phyloP scores from a whole-genome alignment of 2,797 vertebrate genomes.

The Hydrophis major region DNA sequence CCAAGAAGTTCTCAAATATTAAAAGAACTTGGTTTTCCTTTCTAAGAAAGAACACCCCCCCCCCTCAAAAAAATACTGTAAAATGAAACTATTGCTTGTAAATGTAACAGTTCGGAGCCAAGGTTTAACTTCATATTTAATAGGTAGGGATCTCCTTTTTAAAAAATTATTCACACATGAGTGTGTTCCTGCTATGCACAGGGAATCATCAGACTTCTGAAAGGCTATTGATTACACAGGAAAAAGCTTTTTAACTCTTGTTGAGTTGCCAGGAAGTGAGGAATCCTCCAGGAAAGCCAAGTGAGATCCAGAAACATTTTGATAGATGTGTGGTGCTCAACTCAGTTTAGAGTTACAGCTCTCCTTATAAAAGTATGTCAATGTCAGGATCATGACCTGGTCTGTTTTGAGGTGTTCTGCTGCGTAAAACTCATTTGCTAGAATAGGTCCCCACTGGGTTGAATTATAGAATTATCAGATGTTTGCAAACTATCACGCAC shows the following conservation, averaged over 20 bases:
- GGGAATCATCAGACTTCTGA: not conserved
- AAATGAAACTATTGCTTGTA: conserved; percentile 46
- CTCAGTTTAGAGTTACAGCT: not conserved
- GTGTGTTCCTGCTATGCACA: not conserved
- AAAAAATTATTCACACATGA: not conserved
- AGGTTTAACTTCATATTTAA: conserved; percentile 44
- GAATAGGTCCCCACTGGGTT: not conserved
- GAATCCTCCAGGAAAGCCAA: not conserved
- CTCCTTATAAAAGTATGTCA: not conserved
- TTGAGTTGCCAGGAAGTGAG: not conserved
- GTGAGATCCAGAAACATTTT: not conserved
- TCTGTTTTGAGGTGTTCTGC: not conserved
- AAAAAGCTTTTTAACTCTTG: not conserved
- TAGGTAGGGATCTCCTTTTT: not conserved
- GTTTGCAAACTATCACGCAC: not conserved
- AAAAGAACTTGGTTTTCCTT: conserved; percentile 62
- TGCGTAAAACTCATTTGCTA: not conserved
- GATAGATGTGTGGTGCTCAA: not conserved
- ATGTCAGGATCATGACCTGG: no score
- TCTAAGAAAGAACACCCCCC: conserved; percentile 37
- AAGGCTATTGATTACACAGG: not conserved
- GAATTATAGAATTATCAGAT: not conserved
- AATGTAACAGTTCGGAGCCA: conserved; percentile 27
- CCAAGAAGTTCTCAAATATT: conserved; percentile 61
- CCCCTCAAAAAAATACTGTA: conserved; percentile 31